phyloP scores from a whole-genome alignment of 2,113 vertebrate species.

The Miniopterus natalensis region DNA sequence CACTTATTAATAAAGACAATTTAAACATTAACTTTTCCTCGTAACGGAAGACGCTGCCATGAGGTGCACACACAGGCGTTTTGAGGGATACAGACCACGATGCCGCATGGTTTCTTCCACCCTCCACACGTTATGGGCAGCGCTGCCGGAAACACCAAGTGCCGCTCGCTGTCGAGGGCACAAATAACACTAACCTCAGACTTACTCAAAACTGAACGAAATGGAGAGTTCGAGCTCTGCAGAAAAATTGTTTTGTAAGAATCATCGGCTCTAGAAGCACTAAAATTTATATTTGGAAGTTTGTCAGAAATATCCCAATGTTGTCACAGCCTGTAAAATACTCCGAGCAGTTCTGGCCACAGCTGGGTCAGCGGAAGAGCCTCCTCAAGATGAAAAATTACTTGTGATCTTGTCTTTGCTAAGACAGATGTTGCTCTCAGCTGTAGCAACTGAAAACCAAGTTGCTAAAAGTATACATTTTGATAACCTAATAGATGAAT shows the following conservation, averaged over 20 bases:
- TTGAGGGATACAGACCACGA: too few relatives aligned
- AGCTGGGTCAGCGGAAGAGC: not conserved
- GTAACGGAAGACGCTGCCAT: too few relatives aligned
- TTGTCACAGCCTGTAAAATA: slow-evolving; percentile 25
- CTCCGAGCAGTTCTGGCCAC: not conserved
- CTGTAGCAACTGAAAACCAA: slow-evolving; percentile 3
- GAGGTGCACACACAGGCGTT: too few relatives aligned
- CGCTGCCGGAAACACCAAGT: too few relatives aligned
- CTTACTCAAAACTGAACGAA: slow-evolving; percentile 9
- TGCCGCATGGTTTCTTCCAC: too few relatives aligned
- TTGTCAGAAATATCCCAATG: not conserved
- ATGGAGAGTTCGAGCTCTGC: slow-evolving; percentile 29
- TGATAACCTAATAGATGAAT: slow-evolving; percentile 4
- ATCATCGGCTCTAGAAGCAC: not conserved
- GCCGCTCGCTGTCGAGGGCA: too few relatives aligned
- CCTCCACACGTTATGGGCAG: too few relatives aligned
- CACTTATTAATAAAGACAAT: slow-evolving; percentile 13
- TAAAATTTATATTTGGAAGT: slow-evolving; percentile 9
- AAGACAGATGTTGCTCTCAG: not conserved
- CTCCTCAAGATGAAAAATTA: slow-evolving; percentile 42
- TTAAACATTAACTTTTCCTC: not conserved
- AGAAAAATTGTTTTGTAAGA: slow-evolving; percentile 49
- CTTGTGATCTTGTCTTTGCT: not conserved
- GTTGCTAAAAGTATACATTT: slow-evolving; percentile 19
- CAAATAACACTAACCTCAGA: not conserved